Evolutionary conservation across 92 coral and sea anemone genomes (phyloP), one percentile per base, ranked within the genome.

Genomic region (Porites evermanni): DNA sequence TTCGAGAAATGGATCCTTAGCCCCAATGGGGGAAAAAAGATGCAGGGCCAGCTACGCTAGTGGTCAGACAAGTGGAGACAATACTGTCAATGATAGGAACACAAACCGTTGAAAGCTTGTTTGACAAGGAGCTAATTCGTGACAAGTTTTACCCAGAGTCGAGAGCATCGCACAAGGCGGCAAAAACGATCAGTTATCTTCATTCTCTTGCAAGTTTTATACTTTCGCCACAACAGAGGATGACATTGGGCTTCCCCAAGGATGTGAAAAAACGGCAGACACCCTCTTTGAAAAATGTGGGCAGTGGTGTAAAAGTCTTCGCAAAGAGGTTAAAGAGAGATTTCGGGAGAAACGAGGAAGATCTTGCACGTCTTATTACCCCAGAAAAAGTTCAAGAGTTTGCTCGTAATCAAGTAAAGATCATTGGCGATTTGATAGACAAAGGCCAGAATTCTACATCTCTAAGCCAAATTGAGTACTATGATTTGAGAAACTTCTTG

Each of bases 131-230:
- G 18, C 70, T 59, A 23, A 77, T 77, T 61, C 70, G 70, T 7
- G 70, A 77, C 81, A 77, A 77, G 81, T 77, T 61, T 23, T 77
- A 61, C 32, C 81, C 81, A 77, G 70, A 77, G 18, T 71, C 75
- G 19, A 71, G 75, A 71, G 53, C 54, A 1, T 3, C 3, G 2
- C 54, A 38, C 75, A 71, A 71, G 54, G 58, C 75, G 1, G 75
- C 20, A 38, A 71, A 58, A 1, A 71, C 75, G 2, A 47, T 71
- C 14, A 71, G 75, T 71, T 71, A 14, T 44, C 21, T 71, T 4
- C 58, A 71, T 71, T 71, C 75, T 12, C 32, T 64, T 12, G 72
- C 26, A 78, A 38, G 59, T 63, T 78, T 63, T 78, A 78, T 63
- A 78, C 72, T 0, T 78, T 78, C 29, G 82, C 71, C 8, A 78